Evolutionary conservation across 2,888 invertebrate genomes (phyloP), one percentile per base, ranked within the genome.

Genomic region (Cephonodes hylas): DNA sequence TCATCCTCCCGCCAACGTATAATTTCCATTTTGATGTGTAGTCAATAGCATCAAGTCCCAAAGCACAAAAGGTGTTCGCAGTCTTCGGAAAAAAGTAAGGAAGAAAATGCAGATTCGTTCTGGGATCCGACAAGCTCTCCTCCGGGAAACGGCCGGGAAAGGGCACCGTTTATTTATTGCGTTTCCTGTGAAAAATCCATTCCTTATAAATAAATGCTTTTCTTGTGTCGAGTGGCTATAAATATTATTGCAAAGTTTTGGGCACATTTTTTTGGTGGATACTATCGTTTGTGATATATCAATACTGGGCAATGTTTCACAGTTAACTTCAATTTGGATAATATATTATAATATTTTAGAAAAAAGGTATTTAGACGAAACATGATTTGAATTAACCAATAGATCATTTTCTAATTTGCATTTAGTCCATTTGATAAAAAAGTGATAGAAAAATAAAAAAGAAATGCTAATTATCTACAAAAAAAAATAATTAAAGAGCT

Each of bases 111-210:
- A 75, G 77, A 81, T 75, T 72, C 72, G 68, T 67, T 73, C 67
- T 73, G 77, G 73, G 77, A 77, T 70, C 71, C 68, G 72, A 67
- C 70, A 62, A 67, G 74, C 71, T 72, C 67, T 76, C 79, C 79
- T 68, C 42, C 58, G 79, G 78, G 77, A 77, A 62, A 58, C 66
- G 58, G 66, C 65, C 69, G 66, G 61, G 66, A 68, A 71, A 70
- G 68, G 69, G 71, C 70, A 65, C 65, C 75, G 74, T 73, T 81
- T 82, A 81, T 81, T 80, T 84, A 82, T 83, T 71, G 74, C 82
- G 68, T 74, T 73, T 69, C 73, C 77, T 75, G 83, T 84, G 80
- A 79, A 77, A 81, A 77, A 83, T 81, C 78, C 74, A 80, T 81
- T 77, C 72, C 73, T 53, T 63, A 70, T 69, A 66, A 73, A 70